Conservation (phyloP, 2,888 invertebrate species). For the Saturnia pavonia region DNA sequence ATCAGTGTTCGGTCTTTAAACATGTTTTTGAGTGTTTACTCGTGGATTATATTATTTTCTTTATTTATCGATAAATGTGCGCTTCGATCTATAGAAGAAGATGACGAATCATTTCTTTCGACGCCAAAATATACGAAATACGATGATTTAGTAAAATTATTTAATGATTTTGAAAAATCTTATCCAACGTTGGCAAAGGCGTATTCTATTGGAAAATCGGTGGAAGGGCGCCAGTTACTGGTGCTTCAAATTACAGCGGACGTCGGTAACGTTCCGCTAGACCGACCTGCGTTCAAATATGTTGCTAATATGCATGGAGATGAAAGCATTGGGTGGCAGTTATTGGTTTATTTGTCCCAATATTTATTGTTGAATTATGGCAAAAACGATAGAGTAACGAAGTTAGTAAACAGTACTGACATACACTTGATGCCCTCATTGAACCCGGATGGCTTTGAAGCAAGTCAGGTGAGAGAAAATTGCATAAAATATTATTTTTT, state of each 20-base stretch:
- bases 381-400: constrained; percentile 85
- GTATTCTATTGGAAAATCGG: constrained; percentile 91
- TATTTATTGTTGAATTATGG: constrained; percentile 91
- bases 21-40: constrained; percentile 51
- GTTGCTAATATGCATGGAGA: constrained; percentile 99
- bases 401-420: constrained; percentile 92
- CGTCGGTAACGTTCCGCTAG: constrained; percentile 76
- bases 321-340: constrained; percentile 92
- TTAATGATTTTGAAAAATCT: constrained; percentile 81
- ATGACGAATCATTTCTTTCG: constrained; percentile 80
- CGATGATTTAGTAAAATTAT: constrained; percentile 85
- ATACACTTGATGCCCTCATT: constrained; percentile 98
- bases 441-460: constrained; percentile 98
- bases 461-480: constrained; percentile 84
- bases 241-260: constrained; percentile 91
- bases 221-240: constrained; percentile 90
- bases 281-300: constrained; percentile 95
- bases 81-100: constrained; percentile 58
- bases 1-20: constrained; percentile 29
- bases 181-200: constrained; percentile 87
- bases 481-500: not conserved
- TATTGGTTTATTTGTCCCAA: constrained; percentile 91
- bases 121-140: constrained; percentile 86
- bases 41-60: constrained; percentile 60
- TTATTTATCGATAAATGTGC: constrained; percentile 58